phyloP scores from a whole-genome alignment of 2,888 invertebrate genomes.

The Caenorhabditis macrosperma region DNA sequence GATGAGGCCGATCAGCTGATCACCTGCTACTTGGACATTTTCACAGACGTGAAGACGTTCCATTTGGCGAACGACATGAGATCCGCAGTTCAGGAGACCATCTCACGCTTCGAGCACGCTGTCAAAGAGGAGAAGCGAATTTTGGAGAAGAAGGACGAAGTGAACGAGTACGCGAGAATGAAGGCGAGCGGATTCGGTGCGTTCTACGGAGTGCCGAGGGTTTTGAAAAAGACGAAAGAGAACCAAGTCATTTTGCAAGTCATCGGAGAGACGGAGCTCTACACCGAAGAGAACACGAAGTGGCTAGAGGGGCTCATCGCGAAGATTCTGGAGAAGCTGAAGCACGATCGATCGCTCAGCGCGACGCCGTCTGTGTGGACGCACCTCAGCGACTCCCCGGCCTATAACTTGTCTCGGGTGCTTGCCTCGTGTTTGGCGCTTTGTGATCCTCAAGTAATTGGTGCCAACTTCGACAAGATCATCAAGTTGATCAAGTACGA shows the following conservation, averaged over 20 bases:
- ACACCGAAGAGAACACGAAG: neutral
- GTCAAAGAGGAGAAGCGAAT: conserved; percentile 19
- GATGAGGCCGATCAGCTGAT: conserved; percentile 35
- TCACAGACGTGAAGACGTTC: conserved; percentile 47
- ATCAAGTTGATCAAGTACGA: conserved; percentile 30
- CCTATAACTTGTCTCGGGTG: conserved; percentile 36
- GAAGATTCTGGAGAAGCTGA: conserved; percentile 24
- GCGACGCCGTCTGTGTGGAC: neutral
- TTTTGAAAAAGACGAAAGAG: neutral
- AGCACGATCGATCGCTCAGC: neutral
- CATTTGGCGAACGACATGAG: conserved; percentile 47
- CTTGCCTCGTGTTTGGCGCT: conserved; percentile 27
- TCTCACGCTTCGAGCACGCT: conserved; percentile 19
- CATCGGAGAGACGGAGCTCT: neutral
- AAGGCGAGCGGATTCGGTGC: neutral
- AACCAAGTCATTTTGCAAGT: neutral
- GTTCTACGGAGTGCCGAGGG: conserved; percentile 28
- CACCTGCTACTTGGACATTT: conserved; percentile 47
- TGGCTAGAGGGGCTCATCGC: conserved; percentile 28
- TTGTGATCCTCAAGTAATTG: conserved; percentile 13
- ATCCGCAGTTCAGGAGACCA: conserved; percentile 54
- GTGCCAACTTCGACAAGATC: conserved; percentile 6
- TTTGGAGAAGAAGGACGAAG: neutral
- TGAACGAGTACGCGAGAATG: neutral
- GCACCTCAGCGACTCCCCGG: conserved; percentile 31